A percentile compares a stretch with the other conserved stretches of the same genome.
Evolutionary conservation across 2,113 vertebrate genomes (phyloP).

Genomic region (Plotosus lineatus): DNA sequence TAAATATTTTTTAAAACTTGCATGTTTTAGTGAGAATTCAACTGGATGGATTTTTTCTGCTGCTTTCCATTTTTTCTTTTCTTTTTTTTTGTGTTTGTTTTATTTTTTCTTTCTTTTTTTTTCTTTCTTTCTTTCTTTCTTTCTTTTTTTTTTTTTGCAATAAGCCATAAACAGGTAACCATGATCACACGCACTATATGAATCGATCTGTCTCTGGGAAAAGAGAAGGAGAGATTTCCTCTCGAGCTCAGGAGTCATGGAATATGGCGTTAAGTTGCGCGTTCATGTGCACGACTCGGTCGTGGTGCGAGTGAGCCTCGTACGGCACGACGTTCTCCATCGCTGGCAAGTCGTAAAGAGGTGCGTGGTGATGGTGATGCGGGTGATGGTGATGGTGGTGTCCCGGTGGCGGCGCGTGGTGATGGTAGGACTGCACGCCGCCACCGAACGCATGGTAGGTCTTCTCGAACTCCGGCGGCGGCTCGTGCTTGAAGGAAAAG

Average conservation of each 20-base stretch:
- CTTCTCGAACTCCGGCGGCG: conserved; percentile 86
- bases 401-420: conserved; percentile 77
- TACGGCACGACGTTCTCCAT: conserved; percentile 89
- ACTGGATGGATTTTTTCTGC: background rate
- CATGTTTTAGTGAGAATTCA: background rate
- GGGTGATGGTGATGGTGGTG: conserved; percentile 74
- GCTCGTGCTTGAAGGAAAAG: conserved; percentile 97
- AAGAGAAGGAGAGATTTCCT: background rate
- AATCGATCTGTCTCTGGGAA: conserved; percentile 69
- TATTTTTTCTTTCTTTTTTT: background rate
- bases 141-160: background rate
- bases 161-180: conserved; percentile 43
- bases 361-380: conserved; percentile 80
- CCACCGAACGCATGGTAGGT: conserved; percentile 86
- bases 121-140: too few species aligned
- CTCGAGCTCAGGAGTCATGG: conserved; percentile 82
- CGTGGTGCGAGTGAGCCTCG: conserved; percentile 91
- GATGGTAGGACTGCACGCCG: conserved; percentile 70
- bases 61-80: background rate
- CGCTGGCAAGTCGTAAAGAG: conserved; percentile 87
- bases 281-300: conserved; percentile 92
- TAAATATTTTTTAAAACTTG: too few species aligned
- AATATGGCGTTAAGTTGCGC: conserved; percentile 96
- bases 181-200: conserved; percentile 63
- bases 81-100: too few species aligned